Evolutionary conservation across 2,888 invertebrate genomes (phyloP), one percentile per base, ranked within the genome.

Genomic region (Nemotelus pantherinus): DNA sequence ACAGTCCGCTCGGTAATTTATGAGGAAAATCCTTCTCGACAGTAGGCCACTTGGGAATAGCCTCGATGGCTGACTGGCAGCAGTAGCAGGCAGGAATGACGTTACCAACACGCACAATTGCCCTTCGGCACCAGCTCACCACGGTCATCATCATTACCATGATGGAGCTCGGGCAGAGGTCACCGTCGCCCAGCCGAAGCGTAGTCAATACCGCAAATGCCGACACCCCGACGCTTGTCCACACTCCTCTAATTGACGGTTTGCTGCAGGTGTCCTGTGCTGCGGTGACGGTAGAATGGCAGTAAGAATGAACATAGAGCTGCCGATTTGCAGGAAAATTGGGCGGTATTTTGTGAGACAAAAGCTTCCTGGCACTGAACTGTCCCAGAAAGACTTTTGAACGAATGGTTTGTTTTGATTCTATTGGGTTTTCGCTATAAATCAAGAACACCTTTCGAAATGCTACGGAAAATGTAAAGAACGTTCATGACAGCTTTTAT

Each of bases 61-160:
- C 41, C 9, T 7, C 2, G 25, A 25, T 25, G 25, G 25, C 25
- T 25, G 25, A 25, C 25, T 25, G 25, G 25, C 25, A 44, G 60
- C 48, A 60, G 47, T 50, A 47, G 74, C 63, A 7, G 47, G 63
- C 48, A 74, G 25, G 25, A 25, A 63, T 74, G 74, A 74, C 74
- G 74, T 74, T 63, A 63, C 60, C 74, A 60, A 48, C 63, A 74
- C 74, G 74, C 74, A 74, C 74, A 74, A 63, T 74, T 74, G 50
- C 74, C 63, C 74, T 74, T 63, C 63, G 74, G 63, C 74, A 74
- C 50, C 55, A 72, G 41, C 63, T 63, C 55, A 55, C 43, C 25
- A 53, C 39, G 70, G 71, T 57, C 71, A 57, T 72, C 72, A 72
- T 58, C 72, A 47, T 45, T 48, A 58, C 58, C 57, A 67, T 67